Evolutionary conservation across 2,888 invertebrate genomes (phyloP), one percentile per base, ranked within the genome.

Genomic region (Lasius fuliginosus): DNA sequence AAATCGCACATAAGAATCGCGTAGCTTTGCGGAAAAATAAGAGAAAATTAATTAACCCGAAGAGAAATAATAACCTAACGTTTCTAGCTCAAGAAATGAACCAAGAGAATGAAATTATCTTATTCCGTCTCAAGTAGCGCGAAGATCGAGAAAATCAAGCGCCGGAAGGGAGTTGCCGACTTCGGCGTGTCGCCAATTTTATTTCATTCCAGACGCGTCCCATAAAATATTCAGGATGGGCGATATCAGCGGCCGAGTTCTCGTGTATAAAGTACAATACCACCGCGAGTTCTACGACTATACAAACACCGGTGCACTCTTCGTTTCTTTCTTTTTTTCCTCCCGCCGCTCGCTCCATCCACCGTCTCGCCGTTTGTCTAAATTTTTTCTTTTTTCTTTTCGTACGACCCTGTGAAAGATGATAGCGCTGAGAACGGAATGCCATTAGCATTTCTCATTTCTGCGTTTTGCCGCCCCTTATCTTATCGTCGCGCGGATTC

Each of bases 381-480:
- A 27, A 60, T 40, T 60, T 53, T 81, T 40, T 62, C 23, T 60
- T 62, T 60, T 56, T 33, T 60, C 62, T 84, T 56, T 84, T 42
- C 18, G 18, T 46, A 42, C 79, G 40, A 56, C 49, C 79, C 86
- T 86, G 88, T 87, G 89, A 89, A 90, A 89, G 89, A 90, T 90
- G 90, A 90, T 90, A 90, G 90, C 89, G 88, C 87, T 87, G 90
- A 90, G 88, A 90, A 90, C 89, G 90, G 90, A 90, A 90, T 90
- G 90, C 90, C 90, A 90, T 90, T 90, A 90, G 90, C 90, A 90
- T 90, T 90, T 90, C 90, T 90, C 90, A 89, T 90, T 90, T 89
- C 90, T 90, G 87, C 88, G 86, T 89, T 90, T 90, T 90, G 84
- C 90, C 85, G 83, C 85, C 86, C 83, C 87, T 90, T 90, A 90